Base-by-base conservation (phyloP, 2,113 vertebrate genomes). In the Noturus placidus region DNA sequence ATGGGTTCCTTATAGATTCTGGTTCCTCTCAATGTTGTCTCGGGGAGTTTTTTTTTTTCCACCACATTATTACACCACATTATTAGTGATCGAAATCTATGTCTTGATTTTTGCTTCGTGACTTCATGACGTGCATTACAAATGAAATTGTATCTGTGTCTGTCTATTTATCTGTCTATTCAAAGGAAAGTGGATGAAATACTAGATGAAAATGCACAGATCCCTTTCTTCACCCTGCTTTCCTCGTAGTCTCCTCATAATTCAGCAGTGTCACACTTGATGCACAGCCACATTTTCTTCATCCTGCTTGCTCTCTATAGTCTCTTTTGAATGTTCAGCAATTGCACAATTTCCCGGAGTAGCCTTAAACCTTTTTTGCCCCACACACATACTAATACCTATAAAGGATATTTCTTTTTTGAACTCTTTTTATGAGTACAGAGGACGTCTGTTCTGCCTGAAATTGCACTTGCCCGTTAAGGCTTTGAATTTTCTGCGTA, bases 391-490 rank as follows among this genome's bases (percentile, higher is more conserved):
- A 59, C 33, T 59, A 35, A 82, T 59, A 59, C 63, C 52, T 59
- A 82, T 82, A 27, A 54, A 35, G 61, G 20, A 67, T n/a, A 33
- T 52, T 83, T 61, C 56, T 50, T 50, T 52, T 79, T 38, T 27
- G 38, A 65, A 77, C 50, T 14, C 25, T 3, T 57, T 87, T 87
- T 92, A 84, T 90, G 85, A 46, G 30, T 33, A 38, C 22, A 7
- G 59, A 9, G 78, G 70, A 89, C 33, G 84, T n/a, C 90, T 91
- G 91, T 65, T 93, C 87, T 89, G 56, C 89, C 82, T 93, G 91
- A 82, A 92, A 91, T 82, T 85, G 86, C 84, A 87, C 87, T 88
- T 42, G 50, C 30, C 54, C 46, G 19, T 69, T 38, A 74, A 69
- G 46, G 67, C 17, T 4, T 61, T 81, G 50, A 57, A 46, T 46